phyloP scores from a whole-genome alignment of 2,888 invertebrate species.

The Polymixis lichenea region DNA sequence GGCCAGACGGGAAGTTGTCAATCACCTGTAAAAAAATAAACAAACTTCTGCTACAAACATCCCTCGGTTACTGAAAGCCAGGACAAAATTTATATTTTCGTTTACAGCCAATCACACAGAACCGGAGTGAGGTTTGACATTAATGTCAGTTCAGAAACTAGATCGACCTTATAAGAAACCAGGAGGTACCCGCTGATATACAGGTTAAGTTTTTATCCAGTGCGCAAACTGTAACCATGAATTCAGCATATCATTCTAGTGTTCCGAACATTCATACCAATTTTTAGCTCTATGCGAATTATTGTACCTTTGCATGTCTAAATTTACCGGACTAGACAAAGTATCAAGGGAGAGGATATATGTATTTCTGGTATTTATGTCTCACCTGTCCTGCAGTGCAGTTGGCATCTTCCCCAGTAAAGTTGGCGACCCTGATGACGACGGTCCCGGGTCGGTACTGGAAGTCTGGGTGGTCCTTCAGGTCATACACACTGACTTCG shows the following conservation, averaged over 20 bases:
- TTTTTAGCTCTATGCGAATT: too few relatives aligned
- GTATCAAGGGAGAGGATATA: too few relatives aligned
- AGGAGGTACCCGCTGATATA: too few relatives aligned
- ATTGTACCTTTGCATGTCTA: too few relatives aligned
- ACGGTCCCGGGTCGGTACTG: constrained; percentile 97
- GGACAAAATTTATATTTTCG: not conserved
- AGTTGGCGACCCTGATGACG: constrained; percentile 96
- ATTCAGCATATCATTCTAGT: too few relatives aligned
- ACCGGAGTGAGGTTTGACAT: not conserved
- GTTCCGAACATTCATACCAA: too few relatives aligned
- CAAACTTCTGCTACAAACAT: not conserved
- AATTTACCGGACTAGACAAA: too few relatives aligned
- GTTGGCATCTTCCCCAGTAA: constrained; percentile 92
- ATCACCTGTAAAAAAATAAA: constrained; percentile 89
- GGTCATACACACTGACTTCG: constrained; percentile 98
- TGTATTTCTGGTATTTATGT: not conserved
- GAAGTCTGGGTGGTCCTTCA: constrained; percentile 98
- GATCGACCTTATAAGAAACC: not conserved
- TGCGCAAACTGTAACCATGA: too few relatives aligned
- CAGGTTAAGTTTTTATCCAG: too few relatives aligned
- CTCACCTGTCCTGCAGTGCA: constrained; percentile 96
- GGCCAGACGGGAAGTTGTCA: constrained; percentile 96
- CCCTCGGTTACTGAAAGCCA: not conserved
- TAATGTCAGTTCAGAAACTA: not conserved
- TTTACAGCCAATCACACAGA: not conserved